These are phyloP conservation scores for Tigriopus japonicus DNA, from an alignment of 1,140 invertebrate species.

Conservation along the genomic window DNA sequence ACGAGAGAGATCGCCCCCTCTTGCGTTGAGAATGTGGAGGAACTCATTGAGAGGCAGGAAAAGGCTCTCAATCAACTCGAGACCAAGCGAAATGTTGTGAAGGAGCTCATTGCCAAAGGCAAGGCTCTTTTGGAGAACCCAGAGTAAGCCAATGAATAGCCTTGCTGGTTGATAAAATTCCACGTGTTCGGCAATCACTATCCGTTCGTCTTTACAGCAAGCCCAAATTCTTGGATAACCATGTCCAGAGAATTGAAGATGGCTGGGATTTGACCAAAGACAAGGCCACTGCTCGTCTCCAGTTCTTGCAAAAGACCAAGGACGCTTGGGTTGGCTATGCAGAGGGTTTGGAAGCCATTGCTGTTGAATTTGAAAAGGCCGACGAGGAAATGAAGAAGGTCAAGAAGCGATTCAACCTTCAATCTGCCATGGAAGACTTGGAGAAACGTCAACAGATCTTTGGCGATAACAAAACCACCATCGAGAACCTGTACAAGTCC, in stretches of 20 bases:
- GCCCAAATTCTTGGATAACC: conserved; percentile 18
- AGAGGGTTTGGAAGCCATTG: conserved; percentile 17
- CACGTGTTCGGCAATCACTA: no score
- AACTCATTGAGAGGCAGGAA: conserved; percentile 20
- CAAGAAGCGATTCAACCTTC: conserved; percentile 20
- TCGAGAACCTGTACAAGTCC: conserved; percentile 16
- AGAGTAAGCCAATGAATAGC: background rate
- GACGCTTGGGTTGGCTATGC: conserved; percentile 21
- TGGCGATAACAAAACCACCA: conserved; percentile 18
- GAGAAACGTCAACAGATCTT: conserved; percentile 16
- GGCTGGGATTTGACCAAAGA: conserved; percentile 20
- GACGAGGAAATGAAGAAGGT: conserved; percentile 19
- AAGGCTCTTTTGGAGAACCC: conserved; percentile 18
- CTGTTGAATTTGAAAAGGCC: conserved; percentile 19
- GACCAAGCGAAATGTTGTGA: conserved; percentile 16
- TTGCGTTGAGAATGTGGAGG: conserved; percentile 20
- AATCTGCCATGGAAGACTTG: conserved; percentile 17
- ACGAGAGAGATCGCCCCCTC: conserved; percentile 20
- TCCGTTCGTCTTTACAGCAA: conserved; percentile 15
- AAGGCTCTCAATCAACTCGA: conserved; percentile 18
- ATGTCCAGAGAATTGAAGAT: conserved; percentile 19
- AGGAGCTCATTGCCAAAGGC: conserved; percentile 19
- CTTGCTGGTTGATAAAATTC: no score
- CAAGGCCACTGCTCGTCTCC: conserved; percentile 17
- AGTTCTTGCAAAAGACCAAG: conserved; percentile 16